Percentiles rank a stretch among this genome's conserved stretches.
phyloP scores from a whole-genome alignment of 2,888 invertebrate genomes.

The Agriopis aurantiaria region DNA sequence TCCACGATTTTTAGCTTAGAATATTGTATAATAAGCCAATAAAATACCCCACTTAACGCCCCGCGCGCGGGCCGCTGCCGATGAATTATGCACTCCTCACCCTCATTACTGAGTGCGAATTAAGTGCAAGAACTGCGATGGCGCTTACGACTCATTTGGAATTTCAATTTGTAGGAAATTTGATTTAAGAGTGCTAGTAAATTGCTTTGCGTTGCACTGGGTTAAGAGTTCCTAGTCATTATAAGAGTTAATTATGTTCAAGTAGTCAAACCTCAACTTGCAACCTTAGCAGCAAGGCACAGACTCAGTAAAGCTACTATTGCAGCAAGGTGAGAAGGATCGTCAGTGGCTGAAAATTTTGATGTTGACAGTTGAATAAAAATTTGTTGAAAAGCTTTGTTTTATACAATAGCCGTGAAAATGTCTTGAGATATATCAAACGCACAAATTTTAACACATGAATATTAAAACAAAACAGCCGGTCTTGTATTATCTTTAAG shows the following conservation, averaged over 20 bases:
- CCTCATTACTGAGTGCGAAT: slow-evolving; percentile 81
- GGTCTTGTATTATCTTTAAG: no score
- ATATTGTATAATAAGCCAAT: slow-evolving; percentile 87
- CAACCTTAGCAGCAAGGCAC: no score
- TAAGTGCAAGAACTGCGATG: slow-evolving; percentile 75
- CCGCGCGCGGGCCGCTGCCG: slow-evolving; percentile 69
- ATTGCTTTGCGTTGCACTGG: slow-evolving; percentile 39
- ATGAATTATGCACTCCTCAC: slow-evolving; percentile 84
- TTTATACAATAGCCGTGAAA: no score
- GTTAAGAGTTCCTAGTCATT: neutral
- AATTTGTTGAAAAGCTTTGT: no score
- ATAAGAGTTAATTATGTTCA: neutral
- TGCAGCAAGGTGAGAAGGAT: no score
- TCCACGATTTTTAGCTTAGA: slow-evolving; percentile 86
- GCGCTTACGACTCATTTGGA: slow-evolving; percentile 53
- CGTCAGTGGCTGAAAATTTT: no score
- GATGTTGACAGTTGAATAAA: no score
- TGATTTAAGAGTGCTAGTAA: slow-evolving; percentile 29
- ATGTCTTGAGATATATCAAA: no score
- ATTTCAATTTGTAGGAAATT: slow-evolving; percentile 38
- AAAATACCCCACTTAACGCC: slow-evolving; percentile 86
- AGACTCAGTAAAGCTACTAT: no score
- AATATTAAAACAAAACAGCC: no score
- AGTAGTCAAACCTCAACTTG: neutral
- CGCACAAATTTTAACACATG: no score